Evolutionary conservation across 2,113 vertebrate genomes (phyloP).

Genomic region (Andinoacara biseriatus): DNA sequence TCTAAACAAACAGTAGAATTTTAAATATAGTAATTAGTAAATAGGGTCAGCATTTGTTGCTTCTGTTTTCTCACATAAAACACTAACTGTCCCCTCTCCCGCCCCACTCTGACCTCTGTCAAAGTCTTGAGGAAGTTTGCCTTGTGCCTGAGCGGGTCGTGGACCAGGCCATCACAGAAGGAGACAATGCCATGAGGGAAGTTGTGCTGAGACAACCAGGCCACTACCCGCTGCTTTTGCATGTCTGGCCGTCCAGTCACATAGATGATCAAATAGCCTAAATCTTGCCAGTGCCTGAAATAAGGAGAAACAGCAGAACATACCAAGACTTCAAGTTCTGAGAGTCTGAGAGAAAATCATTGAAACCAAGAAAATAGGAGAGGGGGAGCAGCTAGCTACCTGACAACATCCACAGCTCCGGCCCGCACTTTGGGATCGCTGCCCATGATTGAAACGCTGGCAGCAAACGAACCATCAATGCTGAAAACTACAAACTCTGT

Average conservation of each 20-base stretch:
- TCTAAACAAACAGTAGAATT: neutral
- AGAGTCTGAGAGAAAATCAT: neutral
- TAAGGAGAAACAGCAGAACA: neutral
- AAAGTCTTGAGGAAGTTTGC: conserved; percentile 96
- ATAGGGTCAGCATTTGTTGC: neutral
- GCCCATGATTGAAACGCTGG: conserved; percentile 99
- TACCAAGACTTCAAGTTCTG: neutral
- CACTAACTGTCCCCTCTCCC: neutral
- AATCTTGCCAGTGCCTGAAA: conserved; percentile 97
- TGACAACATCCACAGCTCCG: conserved; percentile 96
- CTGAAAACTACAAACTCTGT: conserved; percentile 99
- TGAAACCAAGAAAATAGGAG: neutral
- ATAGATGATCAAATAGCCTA: conserved; percentile 98
- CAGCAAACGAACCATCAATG: conserved; percentile 97
- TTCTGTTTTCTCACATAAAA: neutral
- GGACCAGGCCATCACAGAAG: conserved; percentile 96
- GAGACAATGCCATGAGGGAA: conserved; percentile 98
- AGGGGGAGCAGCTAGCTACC: conserved; percentile 75
- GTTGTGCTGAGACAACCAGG: conserved; percentile 99
- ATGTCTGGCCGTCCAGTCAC: conserved; percentile 98
- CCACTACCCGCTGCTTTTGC: conserved; percentile 99
- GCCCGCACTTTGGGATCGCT: conserved; percentile 98
- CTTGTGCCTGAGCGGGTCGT: conserved; percentile 96
- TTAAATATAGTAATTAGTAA: neutral
- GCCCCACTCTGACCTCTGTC: conserved; percentile 81